A percentile compares a stretch with the other conserved stretches of the same genome.
phyloP scores from a whole-genome alignment of 2,888 invertebrate genomes.

The Troilus luridus region DNA sequence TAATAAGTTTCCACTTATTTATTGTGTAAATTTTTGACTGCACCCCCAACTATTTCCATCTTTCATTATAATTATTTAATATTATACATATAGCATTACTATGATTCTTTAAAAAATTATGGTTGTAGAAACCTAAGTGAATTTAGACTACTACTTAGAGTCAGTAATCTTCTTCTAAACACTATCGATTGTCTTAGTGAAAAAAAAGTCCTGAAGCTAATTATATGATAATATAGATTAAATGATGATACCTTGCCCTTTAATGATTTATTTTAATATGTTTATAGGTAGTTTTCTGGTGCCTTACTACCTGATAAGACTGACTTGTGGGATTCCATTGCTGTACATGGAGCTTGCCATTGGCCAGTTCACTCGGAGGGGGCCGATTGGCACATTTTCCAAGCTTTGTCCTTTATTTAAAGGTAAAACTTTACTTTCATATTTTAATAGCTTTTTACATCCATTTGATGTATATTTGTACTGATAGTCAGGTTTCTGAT shows the following conservation, averaged over 20 bases:
- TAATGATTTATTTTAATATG: background rate
- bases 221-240: too few relatives aligned
- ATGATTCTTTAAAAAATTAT: background rate
- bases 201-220: background rate
- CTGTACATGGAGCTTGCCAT: constrained; percentile 94
- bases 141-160: background rate
- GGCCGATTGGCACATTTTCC: constrained; percentile 91
- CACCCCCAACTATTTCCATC: too few relatives aligned
- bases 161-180: background rate
- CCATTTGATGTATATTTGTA: background rate
- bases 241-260: background rate
- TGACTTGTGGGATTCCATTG: constrained; percentile 92
- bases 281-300: constrained; percentile 89
- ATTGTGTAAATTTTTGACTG: too few relatives aligned
- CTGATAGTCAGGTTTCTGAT: background rate
- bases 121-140: background rate
- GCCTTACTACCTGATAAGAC: constrained; percentile 92
- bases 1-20: too few relatives aligned
- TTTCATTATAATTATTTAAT: too few relatives aligned
- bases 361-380: constrained; percentile 93
- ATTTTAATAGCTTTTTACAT: background rate
- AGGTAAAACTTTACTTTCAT: constrained; percentile 73
- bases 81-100: background rate
- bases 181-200: background rate
- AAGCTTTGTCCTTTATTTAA: constrained; percentile 94